These are phyloP conservation scores for Argyrosomus regius DNA, from an alignment of 2,797 vertebrate genomes.

Conservation along the genomic window DNA sequence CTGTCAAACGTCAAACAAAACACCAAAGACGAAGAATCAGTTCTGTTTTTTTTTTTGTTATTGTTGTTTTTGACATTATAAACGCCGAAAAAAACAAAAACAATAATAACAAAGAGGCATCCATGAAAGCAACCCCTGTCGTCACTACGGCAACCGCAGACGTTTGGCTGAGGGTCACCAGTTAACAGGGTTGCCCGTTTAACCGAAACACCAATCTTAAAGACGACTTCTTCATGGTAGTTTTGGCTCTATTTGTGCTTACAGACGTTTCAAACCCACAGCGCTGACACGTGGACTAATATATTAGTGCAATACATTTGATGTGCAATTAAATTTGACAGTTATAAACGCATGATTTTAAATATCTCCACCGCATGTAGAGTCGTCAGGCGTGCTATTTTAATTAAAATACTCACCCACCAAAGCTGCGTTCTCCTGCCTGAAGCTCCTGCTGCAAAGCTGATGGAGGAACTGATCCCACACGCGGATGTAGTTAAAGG, in stretches of 20 bases:
- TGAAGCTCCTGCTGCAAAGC: not conserved
- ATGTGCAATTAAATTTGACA: not conserved
- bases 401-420: not conserved
- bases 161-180: too few relatives aligned
- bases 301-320: not conserved
- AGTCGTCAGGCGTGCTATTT: not conserved
- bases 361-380: not conserved
- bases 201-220: not conserved
- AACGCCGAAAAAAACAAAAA: too few relatives aligned
- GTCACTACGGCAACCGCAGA: too few relatives aligned
- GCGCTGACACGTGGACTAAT: not conserved
- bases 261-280: not conserved
- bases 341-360: too few relatives aligned
- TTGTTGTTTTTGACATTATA: too few relatives aligned
- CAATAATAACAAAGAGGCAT: too few relatives aligned
- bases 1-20: too few relatives aligned
- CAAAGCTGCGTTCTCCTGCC: not conserved
- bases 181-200: too few relatives aligned
- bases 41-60: too few relatives aligned
- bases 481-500: constrained; percentile 22
- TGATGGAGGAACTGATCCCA: constrained; percentile 31
- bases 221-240: not conserved
- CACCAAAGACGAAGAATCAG: too few relatives aligned
- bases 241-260: accelerated
- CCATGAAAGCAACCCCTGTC: too few relatives aligned